These are phyloP conservation scores for Kryptolebias ocellatus DNA, from an alignment of 2,797 vertebrate genomes.

Conservation along the genomic window DNA sequence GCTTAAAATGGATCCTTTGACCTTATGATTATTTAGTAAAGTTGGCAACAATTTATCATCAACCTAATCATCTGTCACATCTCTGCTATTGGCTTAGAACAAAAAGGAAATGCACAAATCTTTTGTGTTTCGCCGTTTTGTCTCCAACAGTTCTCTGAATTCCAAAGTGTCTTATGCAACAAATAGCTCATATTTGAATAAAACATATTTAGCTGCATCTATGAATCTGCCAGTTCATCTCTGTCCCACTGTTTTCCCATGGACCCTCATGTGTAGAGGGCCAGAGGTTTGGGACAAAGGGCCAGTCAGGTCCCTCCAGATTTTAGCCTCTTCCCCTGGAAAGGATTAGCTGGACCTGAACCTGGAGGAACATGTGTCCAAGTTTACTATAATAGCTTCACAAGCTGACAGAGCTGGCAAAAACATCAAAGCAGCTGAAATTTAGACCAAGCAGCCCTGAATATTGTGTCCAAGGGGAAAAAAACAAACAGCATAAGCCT, in stretches of 20 bases:
- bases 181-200: not conserved
- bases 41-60: slow-evolving; percentile 23
- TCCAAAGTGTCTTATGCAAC: not conserved
- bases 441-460: not conserved
- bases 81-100: not conserved
- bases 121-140: not conserved
- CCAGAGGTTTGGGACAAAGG: slow-evolving; percentile 57
- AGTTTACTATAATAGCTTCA: slow-evolving; percentile 24
- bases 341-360: slow-evolving; percentile 50
- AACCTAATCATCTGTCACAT: slow-evolving; percentile 25
- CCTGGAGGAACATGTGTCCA: slow-evolving; percentile 17
- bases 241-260: slow-evolving; percentile 50
- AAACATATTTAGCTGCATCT: slow-evolving; percentile 45
- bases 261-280: slow-evolving; percentile 39
- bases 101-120: slow-evolving; percentile 6
- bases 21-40: slow-evolving; percentile 20
- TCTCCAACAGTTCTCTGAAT: slow-evolving; percentile 5
- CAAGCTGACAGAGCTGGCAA: not conserved
- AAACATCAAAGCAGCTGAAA: not conserved
- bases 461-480: not conserved
- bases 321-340: slow-evolving; percentile 35
- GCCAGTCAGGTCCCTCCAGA: slow-evolving; percentile 52
- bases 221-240: slow-evolving; percentile 39
- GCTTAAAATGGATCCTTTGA: slow-evolving; percentile 41
- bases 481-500: not conserved